Evolutionary conservation across 1,140 invertebrate genomes (phyloP), one percentile per base, ranked within the genome.

Genomic region (Eciton burchellii): DNA sequence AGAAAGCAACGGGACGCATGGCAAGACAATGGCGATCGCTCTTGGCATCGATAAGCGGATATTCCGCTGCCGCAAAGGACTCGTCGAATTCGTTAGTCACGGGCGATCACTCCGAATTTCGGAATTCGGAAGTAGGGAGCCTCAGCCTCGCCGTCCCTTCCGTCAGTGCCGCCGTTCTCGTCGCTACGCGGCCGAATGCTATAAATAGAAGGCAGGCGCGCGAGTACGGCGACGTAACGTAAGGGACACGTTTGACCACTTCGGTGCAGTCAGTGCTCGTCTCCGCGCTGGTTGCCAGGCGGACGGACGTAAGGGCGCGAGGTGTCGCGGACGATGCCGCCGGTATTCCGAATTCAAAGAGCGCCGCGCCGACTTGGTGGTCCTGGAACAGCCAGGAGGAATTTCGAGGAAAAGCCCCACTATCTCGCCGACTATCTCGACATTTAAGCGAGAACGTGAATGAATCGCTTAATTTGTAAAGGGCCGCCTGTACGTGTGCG

Each of bases 201-300:
- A 79, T 79, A 79, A 79, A 79, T 79, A 77, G 74, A 77, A 77
- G 49, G 59, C 19, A 52, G 59, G 35, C 21, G 19, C 3, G 21
- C 26, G 45, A 79, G 49, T 79, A 56, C 52, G 52, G 49, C 74
- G n/a, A 79, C 63, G 14, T 57, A 57, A 49, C 49, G 56, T n/a
- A 83, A 83, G 65, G 73, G 82, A 83, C 74, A 79, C 43, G 74
- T 79, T 83, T 83, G 82, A 83, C 82, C 63, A 79, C 74, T 79
- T 83, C 63, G 56, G 56, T 45, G 63, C 35, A 83, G 74, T 35
- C 35, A n/a, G n/a, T n/a, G n/a, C n/a, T 68, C 62, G n/a, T 77
- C 60, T 68, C 47, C 19, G 21, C 21, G 41, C 26, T 41, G 26
- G 43, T 83, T 83, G 43, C 52, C 62, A 68, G 49, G 43, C 73